These are phyloP conservation scores for Danaus melanippus DNA, from an alignment of 1,140 invertebrate species.

Conservation along the genomic window DNA sequence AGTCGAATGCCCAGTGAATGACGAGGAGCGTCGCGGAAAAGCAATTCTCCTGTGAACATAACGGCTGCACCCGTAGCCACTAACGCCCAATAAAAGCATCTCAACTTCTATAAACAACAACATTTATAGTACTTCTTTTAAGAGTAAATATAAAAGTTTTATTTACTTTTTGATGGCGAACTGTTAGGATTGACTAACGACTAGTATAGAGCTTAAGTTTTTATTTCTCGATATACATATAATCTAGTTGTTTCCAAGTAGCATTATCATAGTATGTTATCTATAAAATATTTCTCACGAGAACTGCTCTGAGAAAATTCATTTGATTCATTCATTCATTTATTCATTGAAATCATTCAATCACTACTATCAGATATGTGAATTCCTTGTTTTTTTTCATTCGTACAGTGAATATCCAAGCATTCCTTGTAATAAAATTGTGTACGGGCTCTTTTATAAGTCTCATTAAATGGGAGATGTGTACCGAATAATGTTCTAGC, in stretches of 20 bases:
- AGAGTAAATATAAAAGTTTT: background rate
- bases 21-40: slow-evolving; percentile 22
- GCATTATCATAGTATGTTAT: too few relatives aligned
- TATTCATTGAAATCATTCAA: too few relatives aligned
- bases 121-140: too few relatives aligned
- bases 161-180: background rate
- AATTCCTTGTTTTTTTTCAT: slow-evolving; percentile 15
- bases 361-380: too few relatives aligned
- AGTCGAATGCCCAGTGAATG: slow-evolving; percentile 12
- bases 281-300: too few relatives aligned
- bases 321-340: too few relatives aligned
- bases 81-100: slow-evolving; percentile 15
- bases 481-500: slow-evolving; percentile 17
- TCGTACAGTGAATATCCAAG: slow-evolving; percentile 29
- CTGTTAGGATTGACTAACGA: too few relatives aligned
- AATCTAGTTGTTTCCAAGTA: too few relatives aligned
- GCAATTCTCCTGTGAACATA: slow-evolving; percentile 13
- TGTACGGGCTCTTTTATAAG: slow-evolving; percentile 32
- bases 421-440: slow-evolving; percentile 28
- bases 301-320: too few relatives aligned
- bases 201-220: slow-evolving; percentile 9
- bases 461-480: slow-evolving; percentile 31
- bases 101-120: slow-evolving; percentile 18
- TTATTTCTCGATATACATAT: slow-evolving; percentile 16
- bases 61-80: slow-evolving; percentile 8